Percentiles rank a stretch among this genome's conserved stretches.
Conservation (phyloP, 2,888 invertebrate species). For the Rhingia rostrata region DNA sequence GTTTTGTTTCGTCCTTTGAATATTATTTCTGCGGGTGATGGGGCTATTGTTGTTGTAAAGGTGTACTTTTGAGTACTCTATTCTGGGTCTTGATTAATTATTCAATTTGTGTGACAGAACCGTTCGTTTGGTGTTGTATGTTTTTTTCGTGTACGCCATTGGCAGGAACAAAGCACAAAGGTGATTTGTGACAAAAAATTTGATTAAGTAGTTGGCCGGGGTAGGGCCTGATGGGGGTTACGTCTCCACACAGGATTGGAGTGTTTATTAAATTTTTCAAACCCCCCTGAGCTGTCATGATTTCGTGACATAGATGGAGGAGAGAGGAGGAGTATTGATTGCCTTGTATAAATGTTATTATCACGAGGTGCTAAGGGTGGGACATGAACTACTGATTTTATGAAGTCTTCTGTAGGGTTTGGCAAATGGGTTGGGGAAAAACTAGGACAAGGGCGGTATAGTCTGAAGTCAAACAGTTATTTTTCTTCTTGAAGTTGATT, state of each 20-base stretch:
- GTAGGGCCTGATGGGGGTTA: not conserved
- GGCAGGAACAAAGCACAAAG: conserved; percentile 54
- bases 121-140: conserved; percentile 28
- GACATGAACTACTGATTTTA: conserved; percentile 9
- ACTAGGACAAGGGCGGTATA: not conserved
- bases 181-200: conserved; percentile 63
- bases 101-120: conserved; percentile 68
- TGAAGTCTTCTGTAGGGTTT: not conserved
- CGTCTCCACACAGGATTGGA: conserved; percentile 15
- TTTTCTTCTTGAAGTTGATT: too few species aligned
- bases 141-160: conserved; percentile 27
- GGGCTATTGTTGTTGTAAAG: conserved; percentile 49
- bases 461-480: too few species aligned
- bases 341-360: conserved; percentile 34
- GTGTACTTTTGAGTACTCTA: conserved; percentile 36
- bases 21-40: conserved; percentile 28
- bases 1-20: conserved; percentile 33
- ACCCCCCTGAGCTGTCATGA: not conserved
- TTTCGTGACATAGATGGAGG: not conserved
- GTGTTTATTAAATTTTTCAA: conserved; percentile 57
- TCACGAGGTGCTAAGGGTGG: conserved; percentile 12
- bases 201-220: conserved; percentile 59
- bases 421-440: conserved; percentile 30
- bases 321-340: conserved; percentile 43
- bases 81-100: conserved; percentile 68